A percentile compares a stretch with the other conserved stretches of the same genome.
Conservation (phyloP, 2,888 invertebrate species). For the Spilarctia lutea region DNA sequence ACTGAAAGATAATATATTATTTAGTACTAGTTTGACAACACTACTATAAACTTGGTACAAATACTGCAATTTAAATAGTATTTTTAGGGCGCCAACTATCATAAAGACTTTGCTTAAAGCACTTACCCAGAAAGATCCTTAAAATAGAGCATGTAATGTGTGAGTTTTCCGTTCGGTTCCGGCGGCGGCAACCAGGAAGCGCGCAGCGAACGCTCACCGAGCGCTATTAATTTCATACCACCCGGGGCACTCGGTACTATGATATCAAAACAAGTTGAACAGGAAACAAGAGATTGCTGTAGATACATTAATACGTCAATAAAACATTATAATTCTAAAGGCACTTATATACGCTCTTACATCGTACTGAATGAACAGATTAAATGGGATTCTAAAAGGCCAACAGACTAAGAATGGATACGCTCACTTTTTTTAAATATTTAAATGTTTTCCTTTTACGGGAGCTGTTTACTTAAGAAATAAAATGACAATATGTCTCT, state of each 20-base stretch:
- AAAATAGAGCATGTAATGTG: constrained; percentile 92
- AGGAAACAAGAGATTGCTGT: not conserved
- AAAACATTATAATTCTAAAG: not conserved
- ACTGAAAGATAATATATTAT: not conserved
- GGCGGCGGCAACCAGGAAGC: constrained; percentile 94
- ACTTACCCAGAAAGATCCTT: constrained; percentile 89
- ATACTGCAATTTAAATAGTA: not conserved
- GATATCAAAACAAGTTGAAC: constrained; percentile 21
- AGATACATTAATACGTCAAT: not conserved
- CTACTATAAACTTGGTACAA: not conserved
- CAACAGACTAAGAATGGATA: not conserved
- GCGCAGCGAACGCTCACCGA: constrained; percentile 93
- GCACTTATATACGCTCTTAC: not conserved
- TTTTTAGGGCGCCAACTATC: not conserved
- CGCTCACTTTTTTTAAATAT: not conserved
- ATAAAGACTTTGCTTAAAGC: not conserved
- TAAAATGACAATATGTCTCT: not conserved
- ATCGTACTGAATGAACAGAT: not conserved
- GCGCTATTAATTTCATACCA: constrained; percentile 93
- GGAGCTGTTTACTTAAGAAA: not conserved
- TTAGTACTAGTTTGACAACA: not conserved
- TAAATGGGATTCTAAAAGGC: not conserved
- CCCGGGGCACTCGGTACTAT: constrained; percentile 94
- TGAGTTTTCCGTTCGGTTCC: constrained; percentile 93
- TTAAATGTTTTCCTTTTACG: too few relatives aligned